Evolutionary conservation across 1,140 invertebrate genomes (phyloP), one percentile per base, ranked within the genome.

Genomic region (Ectropis grisescens): DNA sequence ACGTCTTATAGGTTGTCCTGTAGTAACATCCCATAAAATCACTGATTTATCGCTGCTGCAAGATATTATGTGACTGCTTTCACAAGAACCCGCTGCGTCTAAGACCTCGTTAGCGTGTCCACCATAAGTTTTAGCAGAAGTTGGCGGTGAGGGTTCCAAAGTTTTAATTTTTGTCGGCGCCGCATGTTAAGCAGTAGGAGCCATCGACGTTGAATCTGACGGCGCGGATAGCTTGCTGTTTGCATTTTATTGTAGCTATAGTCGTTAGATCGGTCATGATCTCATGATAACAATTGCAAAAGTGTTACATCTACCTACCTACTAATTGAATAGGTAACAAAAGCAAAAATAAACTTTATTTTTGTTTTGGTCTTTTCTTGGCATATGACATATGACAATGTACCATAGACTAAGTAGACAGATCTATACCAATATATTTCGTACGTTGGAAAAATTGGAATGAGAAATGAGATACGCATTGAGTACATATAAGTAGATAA

Each of bases 51-150:
- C 93, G 54, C 89, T 81, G 46, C 95, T 92, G 57, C 93, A 90
- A 9, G 96, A 96, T 42, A 92, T 84, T 47, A 99, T 89, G 68
- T 95, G 90, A 61, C 92, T 88, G 68, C 94, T 98, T 52, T 99
- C 97, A 62, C 93, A 93, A 1, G 96, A 96, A 1, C 93, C 90
- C 38, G 89, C 87, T 0, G 89, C 95, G 83, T 99, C 98, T 16
- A 98, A 84, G 0, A 99, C 97, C 83, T 99, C 96, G 61, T 96
- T 93, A 0, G 92, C 96, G 83, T 99, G 97, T 1, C 96, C 97
- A n/a, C 89, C 87, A 59, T 98, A 98, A 0, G 92, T 94, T 84
- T 98, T 0, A 99, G 78, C 5, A 91, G 68, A 8, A 91, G 61
- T 19, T 87, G 84, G 26, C 88, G 88, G 39, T 91, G 87, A 0